phyloP scores from a whole-genome alignment of 2,888 invertebrate genomes.

The Allolobophora icterica region DNA sequence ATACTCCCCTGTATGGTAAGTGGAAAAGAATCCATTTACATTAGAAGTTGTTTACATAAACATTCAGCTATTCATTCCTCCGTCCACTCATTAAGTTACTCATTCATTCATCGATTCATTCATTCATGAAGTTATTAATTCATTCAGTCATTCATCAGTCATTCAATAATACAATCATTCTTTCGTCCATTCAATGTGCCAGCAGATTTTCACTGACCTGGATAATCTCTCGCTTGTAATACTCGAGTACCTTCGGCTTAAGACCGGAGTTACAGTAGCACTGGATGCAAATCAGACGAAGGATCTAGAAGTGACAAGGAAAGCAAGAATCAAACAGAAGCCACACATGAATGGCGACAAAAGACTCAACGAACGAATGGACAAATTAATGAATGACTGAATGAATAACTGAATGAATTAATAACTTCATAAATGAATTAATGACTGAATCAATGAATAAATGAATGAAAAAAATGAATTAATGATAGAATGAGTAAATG shows the following conservation, averaged over 20 bases:
- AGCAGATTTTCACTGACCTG: slow-evolving; percentile 63
- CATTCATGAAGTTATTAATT: too few relatives aligned
- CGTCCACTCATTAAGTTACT: too few relatives aligned
- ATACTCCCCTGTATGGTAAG: too few relatives aligned
- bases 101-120: too few relatives aligned
- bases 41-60: too few relatives aligned
- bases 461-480: not conserved
- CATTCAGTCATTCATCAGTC: too few relatives aligned
- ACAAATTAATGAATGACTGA: not conserved
- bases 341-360: not conserved
- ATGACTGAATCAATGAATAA: not conserved
- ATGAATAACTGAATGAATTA: not conserved
- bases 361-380: not conserved
- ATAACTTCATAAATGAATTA: not conserved
- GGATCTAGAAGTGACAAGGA: slow-evolving; percentile 67
- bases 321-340: slow-evolving; percentile 12
- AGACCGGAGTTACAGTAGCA: slow-evolving; percentile 90
- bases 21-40: too few relatives aligned
- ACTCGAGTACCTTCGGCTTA: slow-evolving; percentile 82
- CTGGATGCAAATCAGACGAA: slow-evolving; percentile 90
- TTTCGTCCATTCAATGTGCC: too few relatives aligned
- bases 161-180: too few relatives aligned
- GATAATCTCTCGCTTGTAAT: slow-evolving; percentile 77
- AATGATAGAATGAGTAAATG: too few relatives aligned
- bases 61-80: too few relatives aligned